Base-by-base conservation (phyloP, 1,140 invertebrate genomes). In the Conus ventricosus region DNA sequence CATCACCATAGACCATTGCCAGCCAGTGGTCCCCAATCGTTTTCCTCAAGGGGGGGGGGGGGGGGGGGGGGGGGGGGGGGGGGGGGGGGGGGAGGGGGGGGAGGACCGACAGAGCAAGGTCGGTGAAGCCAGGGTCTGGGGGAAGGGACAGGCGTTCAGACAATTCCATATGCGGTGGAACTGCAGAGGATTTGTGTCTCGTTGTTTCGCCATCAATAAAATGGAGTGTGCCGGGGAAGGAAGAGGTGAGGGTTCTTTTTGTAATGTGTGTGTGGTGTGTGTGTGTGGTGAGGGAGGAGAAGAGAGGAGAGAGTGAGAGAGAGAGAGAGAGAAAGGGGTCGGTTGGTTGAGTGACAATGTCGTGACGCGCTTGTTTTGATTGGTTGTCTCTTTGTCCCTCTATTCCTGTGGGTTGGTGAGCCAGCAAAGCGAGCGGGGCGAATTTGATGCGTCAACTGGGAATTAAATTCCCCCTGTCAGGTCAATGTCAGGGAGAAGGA, bases 121-220 rank as follows among this genome's bases (percentile, higher is more conserved):
- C 39, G 39, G 39, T 39, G 39, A 83, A 83, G 81, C 81, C 81
- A 54, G 81, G 51, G 20, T 17, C 17, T 5, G 53, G 81, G 17
- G 53, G 53, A 13, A 39, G 15, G 76, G 76, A 11, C 76, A 27
- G 76, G 76, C 11, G 81, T 55, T 55, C 51, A 17, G 51, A 8
- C 55, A 57, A 25, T 57, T 83, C 81, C 81, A 83, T 83, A 83
- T 83, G 81, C 55, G 54, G 81, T 15, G 81, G 81, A 54, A 57
- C 81, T 23, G 81, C 20, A 51, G 54, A 17, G 78, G 81, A 83
- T 83, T 55, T 11, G 20, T 39, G 81, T 13, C 81, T 55, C 51
- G 20, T 2, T 83, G 81, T 83, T 51, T 20, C 53, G 20, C 55
- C 51, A 55, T 83, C 81, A 83, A 83, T 83, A 53, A 83, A 51